These are phyloP conservation scores for Orestias chungarensis DNA, from an alignment of 2,797 vertebrate genomes.

Conservation along the genomic window DNA sequence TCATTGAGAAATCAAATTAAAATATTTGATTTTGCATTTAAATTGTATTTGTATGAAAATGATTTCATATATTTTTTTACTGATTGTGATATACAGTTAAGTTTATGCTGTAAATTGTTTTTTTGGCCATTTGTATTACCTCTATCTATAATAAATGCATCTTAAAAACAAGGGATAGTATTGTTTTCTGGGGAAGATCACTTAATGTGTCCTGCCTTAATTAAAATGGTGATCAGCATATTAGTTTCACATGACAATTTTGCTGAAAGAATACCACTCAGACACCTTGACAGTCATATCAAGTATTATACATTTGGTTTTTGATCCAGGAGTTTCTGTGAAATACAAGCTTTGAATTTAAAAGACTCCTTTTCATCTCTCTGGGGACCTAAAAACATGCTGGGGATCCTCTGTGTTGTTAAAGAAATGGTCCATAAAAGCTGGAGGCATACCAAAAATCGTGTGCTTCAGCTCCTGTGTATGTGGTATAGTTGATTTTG, in stretches of 20 bases:
- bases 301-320: conserved; percentile 45
- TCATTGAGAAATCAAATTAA: neutral
- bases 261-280: neutral
- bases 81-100: neutral
- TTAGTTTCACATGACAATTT: neutral
- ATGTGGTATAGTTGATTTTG: neutral
- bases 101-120: neutral
- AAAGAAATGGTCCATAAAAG: conserved; percentile 22
- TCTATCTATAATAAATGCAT: neutral
- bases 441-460: conserved; percentile 5
- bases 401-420: conserved; percentile 37
- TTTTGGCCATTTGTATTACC: neutral
- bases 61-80: neutral
- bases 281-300: conserved; percentile 13
- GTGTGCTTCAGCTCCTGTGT: neutral
- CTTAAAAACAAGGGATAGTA: neutral
- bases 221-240: neutral
- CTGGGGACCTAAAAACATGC: conserved; percentile 23
- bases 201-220: neutral
- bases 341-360: conserved; percentile 20
- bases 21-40: no score
- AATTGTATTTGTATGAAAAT: no score
- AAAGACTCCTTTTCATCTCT: conserved; percentile 29
- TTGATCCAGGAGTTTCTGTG: conserved; percentile 5
- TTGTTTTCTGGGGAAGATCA: neutral